phyloP scores from a whole-genome alignment of 2,113 vertebrate genomes.

The Verasper variegatus region DNA sequence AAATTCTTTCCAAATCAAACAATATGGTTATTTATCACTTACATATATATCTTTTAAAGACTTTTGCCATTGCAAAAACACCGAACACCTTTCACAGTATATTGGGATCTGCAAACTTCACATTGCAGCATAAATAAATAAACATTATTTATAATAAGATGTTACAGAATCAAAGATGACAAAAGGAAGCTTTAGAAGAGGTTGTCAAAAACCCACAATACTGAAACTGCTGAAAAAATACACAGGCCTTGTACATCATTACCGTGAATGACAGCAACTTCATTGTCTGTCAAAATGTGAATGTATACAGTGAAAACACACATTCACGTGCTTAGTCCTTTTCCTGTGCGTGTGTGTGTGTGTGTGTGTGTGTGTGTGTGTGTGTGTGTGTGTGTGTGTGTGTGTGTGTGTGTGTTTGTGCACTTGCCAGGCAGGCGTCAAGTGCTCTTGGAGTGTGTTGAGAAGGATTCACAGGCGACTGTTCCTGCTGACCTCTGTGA shows the following conservation, averaged over 20 bases:
- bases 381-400: background rate
- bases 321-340: slow-evolving; percentile 1
- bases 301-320: slow-evolving; percentile 3
- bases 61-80: too few species aligned
- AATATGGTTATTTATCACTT: too few species aligned
- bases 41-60: too few species aligned
- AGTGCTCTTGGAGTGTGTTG: slow-evolving; percentile 86
- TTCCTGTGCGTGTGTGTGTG: background rate
- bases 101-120: too few species aligned
- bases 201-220: background rate
- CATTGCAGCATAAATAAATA: too few species aligned
- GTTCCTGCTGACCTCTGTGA: slow-evolving; percentile 88
- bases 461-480: slow-evolving; percentile 83
- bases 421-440: slow-evolving; percentile 67
- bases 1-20: background rate
- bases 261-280: background rate
- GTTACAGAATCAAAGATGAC: too few species aligned
- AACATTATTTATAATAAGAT: too few species aligned
- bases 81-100: too few species aligned
- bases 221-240: background rate
- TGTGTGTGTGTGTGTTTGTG: slow-evolving; percentile 24
- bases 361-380: background rate
- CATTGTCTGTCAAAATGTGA: background rate
- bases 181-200: background rate
- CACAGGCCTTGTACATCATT: background rate